Evolutionary conservation across 2,888 invertebrate species (phyloP).

Genomic region (Pterobdella sp.): DNA sequence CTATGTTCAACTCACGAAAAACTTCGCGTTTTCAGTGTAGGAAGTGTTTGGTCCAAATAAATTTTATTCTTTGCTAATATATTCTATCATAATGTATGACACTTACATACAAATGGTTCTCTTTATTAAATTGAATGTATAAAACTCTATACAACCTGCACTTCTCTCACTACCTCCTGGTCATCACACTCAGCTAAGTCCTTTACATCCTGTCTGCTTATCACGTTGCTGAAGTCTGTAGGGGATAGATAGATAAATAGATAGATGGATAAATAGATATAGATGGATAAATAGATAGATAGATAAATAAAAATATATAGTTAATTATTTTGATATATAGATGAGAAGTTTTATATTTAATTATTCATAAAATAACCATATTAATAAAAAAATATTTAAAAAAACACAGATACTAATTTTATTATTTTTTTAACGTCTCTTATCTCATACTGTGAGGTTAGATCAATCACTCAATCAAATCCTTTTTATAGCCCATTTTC

Average conservation of each 20-base stretch:
- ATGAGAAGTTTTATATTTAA: no score
- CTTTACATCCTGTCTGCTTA: conserved; percentile 92
- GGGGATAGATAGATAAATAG: background rate
- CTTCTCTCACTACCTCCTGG: conserved; percentile 89
- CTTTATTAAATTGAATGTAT: background rate
- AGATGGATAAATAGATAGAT: background rate
- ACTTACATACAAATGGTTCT: background rate
- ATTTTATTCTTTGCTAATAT: no score
- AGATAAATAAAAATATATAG: background rate
- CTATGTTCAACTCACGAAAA: no score
- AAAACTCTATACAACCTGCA: conserved; percentile 52
- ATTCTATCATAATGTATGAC: background rate
- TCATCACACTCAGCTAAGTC: conserved; percentile 92
- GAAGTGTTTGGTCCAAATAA: no score
- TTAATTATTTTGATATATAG: no score
- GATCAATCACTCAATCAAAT: background rate
- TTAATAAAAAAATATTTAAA: no score
- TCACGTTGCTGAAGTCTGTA: conserved; percentile 89
- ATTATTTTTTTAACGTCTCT: no score
- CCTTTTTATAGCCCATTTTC: no score
- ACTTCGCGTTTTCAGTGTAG: no score
- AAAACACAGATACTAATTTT: no score
- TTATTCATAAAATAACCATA: no score
- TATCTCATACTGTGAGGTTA: background rate
- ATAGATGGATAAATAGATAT: background rate